phyloP scores from a whole-genome alignment of 2,888 invertebrate species.

The Rhaphigaster nebulosa region DNA sequence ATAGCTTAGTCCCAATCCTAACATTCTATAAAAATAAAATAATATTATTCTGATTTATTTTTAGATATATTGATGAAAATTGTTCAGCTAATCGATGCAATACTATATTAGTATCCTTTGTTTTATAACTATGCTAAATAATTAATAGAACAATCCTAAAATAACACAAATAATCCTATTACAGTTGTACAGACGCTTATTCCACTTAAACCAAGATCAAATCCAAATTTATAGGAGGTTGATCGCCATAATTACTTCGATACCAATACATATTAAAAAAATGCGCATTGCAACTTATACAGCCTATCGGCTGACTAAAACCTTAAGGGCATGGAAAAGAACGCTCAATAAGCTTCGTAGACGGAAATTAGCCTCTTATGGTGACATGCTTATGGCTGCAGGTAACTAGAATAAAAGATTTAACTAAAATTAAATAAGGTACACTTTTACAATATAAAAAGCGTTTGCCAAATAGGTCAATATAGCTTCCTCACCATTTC shows the following conservation, averaged over 20 bases:
- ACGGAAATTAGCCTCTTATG: background rate
- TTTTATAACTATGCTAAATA: background rate
- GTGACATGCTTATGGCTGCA: background rate
- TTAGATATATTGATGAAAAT: too few species aligned
- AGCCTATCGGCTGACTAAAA: background rate
- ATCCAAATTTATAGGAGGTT: background rate
- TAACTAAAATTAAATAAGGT: background rate
- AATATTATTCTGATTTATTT: too few species aligned
- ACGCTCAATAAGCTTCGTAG: background rate
- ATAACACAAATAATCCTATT: background rate
- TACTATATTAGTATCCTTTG: background rate
- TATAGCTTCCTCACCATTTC: too few species aligned
- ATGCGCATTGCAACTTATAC: background rate
- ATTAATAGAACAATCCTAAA: background rate
- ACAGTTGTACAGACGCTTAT: background rate
- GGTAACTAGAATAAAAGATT: background rate
- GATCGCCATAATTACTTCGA: background rate
- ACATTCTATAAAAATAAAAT: too few species aligned
- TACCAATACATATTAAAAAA: background rate
- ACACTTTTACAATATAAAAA: too few species aligned
- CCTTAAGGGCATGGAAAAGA: background rate
- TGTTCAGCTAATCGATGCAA: too few species aligned
- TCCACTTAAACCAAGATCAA: background rate
- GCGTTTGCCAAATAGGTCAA: too few species aligned
- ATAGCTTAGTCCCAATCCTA: too few species aligned